These are phyloP conservation scores for Oryzias javanicus DNA, from an alignment of 2,113 vertebrate genomes.

Conservation along the genomic window DNA sequence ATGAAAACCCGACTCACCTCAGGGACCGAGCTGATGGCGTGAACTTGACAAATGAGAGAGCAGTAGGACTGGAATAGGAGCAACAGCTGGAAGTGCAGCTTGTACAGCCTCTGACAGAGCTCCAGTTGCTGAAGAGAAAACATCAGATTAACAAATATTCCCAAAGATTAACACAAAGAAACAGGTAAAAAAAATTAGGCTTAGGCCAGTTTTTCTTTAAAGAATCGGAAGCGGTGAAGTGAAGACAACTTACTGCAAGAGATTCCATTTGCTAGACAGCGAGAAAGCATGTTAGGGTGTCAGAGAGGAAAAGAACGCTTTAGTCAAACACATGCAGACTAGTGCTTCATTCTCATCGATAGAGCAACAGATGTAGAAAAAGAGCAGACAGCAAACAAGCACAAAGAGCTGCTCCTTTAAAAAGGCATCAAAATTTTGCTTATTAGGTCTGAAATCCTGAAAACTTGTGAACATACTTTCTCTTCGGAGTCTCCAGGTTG, in stretches of 20 bases:
- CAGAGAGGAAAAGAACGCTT: constrained; percentile 76
- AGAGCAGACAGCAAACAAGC: constrained; percentile 26
- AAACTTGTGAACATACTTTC: constrained; percentile 82
- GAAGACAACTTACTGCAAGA: constrained; percentile 98
- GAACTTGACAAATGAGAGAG: constrained; percentile 96
- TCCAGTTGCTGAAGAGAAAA: constrained; percentile 88
- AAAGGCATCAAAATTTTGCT: neutral
- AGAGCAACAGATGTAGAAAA: constrained; percentile 26
- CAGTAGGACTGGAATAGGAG: constrained; percentile 99
- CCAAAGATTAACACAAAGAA: constrained; percentile 2
- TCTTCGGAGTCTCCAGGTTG: constrained; percentile 95
- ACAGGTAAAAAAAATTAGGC: neutral
- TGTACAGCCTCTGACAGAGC: constrained; percentile 96
- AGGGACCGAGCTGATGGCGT: constrained; percentile 93
- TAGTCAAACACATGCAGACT: constrained; percentile 70
- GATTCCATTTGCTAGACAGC: constrained; percentile 99
- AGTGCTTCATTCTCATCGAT: constrained; percentile 38
- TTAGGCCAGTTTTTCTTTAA: constrained; percentile 20
- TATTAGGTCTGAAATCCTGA: neutral
- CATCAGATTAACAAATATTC: constrained; percentile 15
- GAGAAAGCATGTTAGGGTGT: constrained; percentile 93
- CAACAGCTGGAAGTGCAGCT: constrained; percentile 97
- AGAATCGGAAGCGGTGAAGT: constrained; percentile 35
- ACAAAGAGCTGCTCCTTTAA: constrained; percentile 25
- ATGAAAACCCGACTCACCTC: constrained; percentile 79